These are phyloP conservation scores for Sycophaga agraensis DNA, from an alignment of 1,140 invertebrate genomes.

Conservation along the genomic window DNA sequence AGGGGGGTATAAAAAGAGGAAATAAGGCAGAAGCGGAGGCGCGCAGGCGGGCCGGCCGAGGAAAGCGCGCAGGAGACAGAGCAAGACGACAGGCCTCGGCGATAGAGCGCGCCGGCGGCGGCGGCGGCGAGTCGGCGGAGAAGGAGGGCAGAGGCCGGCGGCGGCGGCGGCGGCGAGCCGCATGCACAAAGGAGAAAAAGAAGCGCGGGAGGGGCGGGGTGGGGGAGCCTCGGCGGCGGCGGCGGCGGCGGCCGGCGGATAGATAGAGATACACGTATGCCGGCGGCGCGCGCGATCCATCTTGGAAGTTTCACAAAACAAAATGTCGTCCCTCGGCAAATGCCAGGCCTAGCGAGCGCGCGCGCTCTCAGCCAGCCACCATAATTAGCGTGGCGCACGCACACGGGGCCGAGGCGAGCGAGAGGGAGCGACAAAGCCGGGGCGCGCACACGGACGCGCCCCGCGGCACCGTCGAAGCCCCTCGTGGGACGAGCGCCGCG, in stretches of 20 bases:
- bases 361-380: slow-evolving; percentile 36
- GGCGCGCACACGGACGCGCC: not conserved
- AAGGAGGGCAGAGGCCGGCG: not conserved
- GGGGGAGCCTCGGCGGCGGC: not conserved
- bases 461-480: slow-evolving; percentile 8
- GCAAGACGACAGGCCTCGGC: no score
- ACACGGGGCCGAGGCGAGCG: not conserved
- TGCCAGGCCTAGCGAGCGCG: slow-evolving; percentile 8
- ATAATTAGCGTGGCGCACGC: slow-evolving; percentile 48
- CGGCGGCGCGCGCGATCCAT: slow-evolving; percentile 43
- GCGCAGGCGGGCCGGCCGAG: not conserved
- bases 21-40: not conserved
- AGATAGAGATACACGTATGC: no score
- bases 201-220: not conserved
- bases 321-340: slow-evolving; percentile 51
- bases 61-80: no score
- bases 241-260: no score
- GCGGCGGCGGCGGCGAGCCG: not conserved
- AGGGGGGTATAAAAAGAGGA: not conserved
- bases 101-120: not conserved
- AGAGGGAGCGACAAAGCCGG: not conserved
- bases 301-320: slow-evolving; percentile 45
- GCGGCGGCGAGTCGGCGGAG: not conserved
- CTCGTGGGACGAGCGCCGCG: slow-evolving; percentile 16
- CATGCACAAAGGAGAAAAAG: slow-evolving; percentile 5